A percentile compares a stretch with the other conserved stretches of the same genome.
These are phyloP conservation scores for Drosophila nr. perissopoda DNA, from an alignment of 2,888 invertebrate genomes.

Conservation along the genomic window DNA sequence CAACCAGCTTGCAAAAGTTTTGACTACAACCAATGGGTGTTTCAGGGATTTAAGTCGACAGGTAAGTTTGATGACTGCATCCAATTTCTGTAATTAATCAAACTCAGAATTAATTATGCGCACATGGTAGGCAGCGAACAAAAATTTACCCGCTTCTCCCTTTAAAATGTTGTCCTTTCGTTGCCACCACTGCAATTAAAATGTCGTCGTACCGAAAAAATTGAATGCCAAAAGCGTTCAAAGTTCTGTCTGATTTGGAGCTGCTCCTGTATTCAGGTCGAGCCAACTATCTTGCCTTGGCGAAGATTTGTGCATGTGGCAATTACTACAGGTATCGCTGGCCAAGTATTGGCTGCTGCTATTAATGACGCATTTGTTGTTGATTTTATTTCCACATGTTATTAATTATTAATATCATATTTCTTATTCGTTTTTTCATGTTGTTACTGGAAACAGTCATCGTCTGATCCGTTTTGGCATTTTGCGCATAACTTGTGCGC, in stretches of 20 bases:
- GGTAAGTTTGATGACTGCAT: conserved; percentile 13
- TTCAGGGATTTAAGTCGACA: conserved; percentile 2
- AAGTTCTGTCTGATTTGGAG: conserved; percentile 10
- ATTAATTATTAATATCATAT: conserved; percentile 72
- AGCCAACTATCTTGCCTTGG: conserved; percentile 18
- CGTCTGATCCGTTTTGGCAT: conserved; percentile 46
- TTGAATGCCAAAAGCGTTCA: conserved; percentile 11
- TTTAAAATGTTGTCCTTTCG: conserved; percentile 14
- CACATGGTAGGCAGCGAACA: conserved; percentile 20
- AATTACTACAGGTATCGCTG: conserved; percentile 50
- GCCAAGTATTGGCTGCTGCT: conserved; percentile 12
- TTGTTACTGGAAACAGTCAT: conserved; percentile 2
- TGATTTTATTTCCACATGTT: conserved; percentile 29
- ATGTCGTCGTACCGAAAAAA: conserved; percentile 47
- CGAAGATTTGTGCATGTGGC: conserved; percentile 34
- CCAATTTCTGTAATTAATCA: conserved; percentile 69
- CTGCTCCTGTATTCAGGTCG: conserved; percentile 8
- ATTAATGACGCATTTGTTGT: conserved; percentile 13
- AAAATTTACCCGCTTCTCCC: conserved; percentile 18
- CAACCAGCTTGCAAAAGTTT: not conserved
- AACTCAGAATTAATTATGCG: conserved; percentile 73
- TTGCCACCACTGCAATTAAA: conserved; percentile 59
- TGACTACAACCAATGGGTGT: not conserved
- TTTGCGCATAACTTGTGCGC: conserved; percentile 55
- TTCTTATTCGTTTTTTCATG: conserved; percentile 40